Evolutionary conservation across 2,888 invertebrate species (phyloP).

Genomic region (Scaptomyza reducta): DNA sequence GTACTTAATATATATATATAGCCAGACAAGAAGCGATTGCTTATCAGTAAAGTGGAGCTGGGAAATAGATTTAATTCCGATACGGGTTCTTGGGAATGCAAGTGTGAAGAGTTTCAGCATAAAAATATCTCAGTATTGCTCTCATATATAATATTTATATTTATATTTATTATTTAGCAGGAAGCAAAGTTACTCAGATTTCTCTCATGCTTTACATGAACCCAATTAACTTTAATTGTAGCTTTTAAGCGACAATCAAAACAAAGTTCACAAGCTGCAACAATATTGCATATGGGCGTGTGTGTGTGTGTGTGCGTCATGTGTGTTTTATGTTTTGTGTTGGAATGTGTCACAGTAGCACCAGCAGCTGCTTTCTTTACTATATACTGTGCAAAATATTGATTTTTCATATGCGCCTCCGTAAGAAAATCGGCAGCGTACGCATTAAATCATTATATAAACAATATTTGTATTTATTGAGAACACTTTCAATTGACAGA

Average conservation of each 20-base stretch:
- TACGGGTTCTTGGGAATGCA: neutral
- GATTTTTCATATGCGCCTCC: slow-evolving; percentile 57
- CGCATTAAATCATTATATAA: slow-evolving; percentile 61
- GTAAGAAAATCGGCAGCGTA: slow-evolving; percentile 13
- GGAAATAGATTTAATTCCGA: neutral
- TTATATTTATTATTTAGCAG: neutral
- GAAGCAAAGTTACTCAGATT: neutral
- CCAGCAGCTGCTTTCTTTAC: slow-evolving; percentile 55
- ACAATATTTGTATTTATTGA: slow-evolving; percentile 22
- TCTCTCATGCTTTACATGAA: no score
- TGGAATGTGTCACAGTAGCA: slow-evolving; percentile 73
- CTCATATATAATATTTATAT: neutral
- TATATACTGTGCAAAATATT: slow-evolving; percentile 46
- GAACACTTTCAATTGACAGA: neutral
- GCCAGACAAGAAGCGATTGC: slow-evolving; percentile 3
- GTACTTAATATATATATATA: slow-evolving; percentile 12
- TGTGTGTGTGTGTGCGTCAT: slow-evolving; percentile 15
- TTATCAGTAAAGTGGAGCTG: slow-evolving; percentile 28
- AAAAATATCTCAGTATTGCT: neutral
- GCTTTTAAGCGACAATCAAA: slow-evolving; percentile 11
- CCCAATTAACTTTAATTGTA: slow-evolving; percentile 19
- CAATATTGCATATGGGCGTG: slow-evolving; percentile 1
- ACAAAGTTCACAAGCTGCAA: slow-evolving; percentile 15
- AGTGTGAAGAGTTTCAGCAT: no score
- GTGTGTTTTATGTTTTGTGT: slow-evolving; percentile 35